Evolutionary conservation across 2,888 invertebrate genomes (phyloP).

Genomic region (Leptopilina drosophilae): DNA sequence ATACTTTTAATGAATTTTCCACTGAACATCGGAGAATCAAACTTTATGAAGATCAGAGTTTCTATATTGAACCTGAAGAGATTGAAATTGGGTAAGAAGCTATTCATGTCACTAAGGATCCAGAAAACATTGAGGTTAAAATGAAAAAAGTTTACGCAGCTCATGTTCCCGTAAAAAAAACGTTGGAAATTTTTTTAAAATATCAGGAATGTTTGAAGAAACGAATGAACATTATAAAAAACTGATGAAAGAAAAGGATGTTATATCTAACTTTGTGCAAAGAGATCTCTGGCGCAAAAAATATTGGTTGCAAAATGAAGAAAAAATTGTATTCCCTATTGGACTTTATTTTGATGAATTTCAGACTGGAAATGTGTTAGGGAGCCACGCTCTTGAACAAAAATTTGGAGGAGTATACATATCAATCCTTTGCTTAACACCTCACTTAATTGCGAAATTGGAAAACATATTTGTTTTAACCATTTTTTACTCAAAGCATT

Average conservation of each 20-base stretch:
- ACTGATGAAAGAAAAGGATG: slow-evolving; percentile 34
- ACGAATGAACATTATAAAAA: slow-evolving; percentile 39
- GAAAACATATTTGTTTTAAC: slow-evolving; percentile 43
- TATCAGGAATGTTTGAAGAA: slow-evolving; percentile 45
- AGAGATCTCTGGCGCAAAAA: slow-evolving; percentile 45
- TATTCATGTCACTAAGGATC: slow-evolving; percentile 15
- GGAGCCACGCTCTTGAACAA: slow-evolving; percentile 41
- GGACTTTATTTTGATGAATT: slow-evolving; percentile 43
- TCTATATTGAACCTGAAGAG: slow-evolving; percentile 23
- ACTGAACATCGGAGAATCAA: slow-evolving; percentile 45
- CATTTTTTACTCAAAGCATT: slow-evolving; percentile 44
- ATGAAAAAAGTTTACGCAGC: slow-evolving; percentile 42
- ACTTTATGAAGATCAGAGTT: slow-evolving; percentile 37
- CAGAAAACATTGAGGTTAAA: slow-evolving; percentile 27
- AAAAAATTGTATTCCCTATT: slow-evolving; percentile 42
- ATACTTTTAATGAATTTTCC: slow-evolving; percentile 37
- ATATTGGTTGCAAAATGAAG: slow-evolving; percentile 8
- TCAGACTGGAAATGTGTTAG: slow-evolving; percentile 37
- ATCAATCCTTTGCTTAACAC: slow-evolving; percentile 29
- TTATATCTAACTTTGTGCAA: slow-evolving; percentile 33
- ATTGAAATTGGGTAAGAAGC: slow-evolving; percentile 44
- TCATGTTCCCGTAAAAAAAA: slow-evolving; percentile 41
- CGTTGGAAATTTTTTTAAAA: slow-evolving; percentile 42
- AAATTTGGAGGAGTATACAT: slow-evolving; percentile 35
- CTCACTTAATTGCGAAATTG: slow-evolving; percentile 32